phyloP scores from a whole-genome alignment of 1,140 invertebrate genomes.

The Cryptotermes secundus region DNA sequence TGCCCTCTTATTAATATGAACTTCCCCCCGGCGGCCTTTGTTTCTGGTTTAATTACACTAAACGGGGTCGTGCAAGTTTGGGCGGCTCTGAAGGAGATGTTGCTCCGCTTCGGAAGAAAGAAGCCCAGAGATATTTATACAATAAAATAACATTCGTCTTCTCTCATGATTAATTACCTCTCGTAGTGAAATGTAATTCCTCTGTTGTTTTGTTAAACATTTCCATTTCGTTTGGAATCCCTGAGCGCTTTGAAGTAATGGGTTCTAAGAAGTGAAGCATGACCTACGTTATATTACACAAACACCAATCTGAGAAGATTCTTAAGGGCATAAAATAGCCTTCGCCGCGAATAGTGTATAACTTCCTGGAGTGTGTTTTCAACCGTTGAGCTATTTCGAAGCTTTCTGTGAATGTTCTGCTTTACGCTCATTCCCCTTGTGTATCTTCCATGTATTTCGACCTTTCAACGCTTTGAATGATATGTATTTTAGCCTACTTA shows the following conservation, averaged over 20 bases:
- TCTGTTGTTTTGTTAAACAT: not conserved
- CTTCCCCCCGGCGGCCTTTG: not conserved
- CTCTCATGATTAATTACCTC: constrained; percentile 15
- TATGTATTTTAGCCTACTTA: no score
- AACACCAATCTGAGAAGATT: not conserved
- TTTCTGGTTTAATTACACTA: not conserved
- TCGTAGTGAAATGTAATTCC: not conserved
- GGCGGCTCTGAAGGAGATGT: not conserved
- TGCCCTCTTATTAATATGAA: not conserved
- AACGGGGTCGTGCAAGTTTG: not conserved
- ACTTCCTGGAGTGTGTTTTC: no score
- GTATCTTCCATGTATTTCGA: no score
- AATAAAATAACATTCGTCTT: constrained; percentile 5
- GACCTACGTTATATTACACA: not conserved
- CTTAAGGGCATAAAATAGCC: no score
- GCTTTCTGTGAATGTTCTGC: no score
- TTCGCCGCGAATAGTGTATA: no score
- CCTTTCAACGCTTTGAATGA: no score
- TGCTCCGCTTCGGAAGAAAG: not conserved
- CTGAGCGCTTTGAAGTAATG: not conserved
- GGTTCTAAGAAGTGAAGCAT: not conserved
- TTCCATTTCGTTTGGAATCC: not conserved
- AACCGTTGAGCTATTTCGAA: no score
- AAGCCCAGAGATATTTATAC: not conserved
- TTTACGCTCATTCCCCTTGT: no score